These are phyloP conservation scores for Andrena camellia DNA, from an alignment of 2,888 invertebrate genomes.

Conservation along the genomic window DNA sequence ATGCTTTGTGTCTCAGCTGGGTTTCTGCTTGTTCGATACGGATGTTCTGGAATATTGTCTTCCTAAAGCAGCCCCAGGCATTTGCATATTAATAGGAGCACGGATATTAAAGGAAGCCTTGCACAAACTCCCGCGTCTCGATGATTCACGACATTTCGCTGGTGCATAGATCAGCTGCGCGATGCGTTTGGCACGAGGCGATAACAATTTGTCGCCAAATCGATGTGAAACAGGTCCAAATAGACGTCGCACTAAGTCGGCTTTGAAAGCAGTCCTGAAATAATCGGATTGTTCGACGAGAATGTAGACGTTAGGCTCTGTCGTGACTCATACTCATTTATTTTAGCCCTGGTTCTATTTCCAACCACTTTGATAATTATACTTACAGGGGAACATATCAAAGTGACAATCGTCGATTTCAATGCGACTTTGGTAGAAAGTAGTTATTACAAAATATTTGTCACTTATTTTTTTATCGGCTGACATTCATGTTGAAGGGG, in stretches of 20 bases:
- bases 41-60: not conserved
- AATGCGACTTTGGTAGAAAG: too few relatives aligned
- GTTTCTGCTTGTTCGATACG: not conserved
- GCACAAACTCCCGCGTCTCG: not conserved
- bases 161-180: conserved; percentile 33
- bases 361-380: too few relatives aligned
- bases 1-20: not conserved
- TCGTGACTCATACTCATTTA: not conserved
- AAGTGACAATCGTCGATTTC: too few relatives aligned
- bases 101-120: not conserved
- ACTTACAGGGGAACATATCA: too few relatives aligned
- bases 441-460: too few relatives aligned
- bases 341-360: not conserved
- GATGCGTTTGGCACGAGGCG: conserved; percentile 28
- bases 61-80: not conserved
- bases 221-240: conserved; percentile 17
- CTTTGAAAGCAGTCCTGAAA: not conserved
- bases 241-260: not conserved
- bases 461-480: too few relatives aligned
- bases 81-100: conserved; percentile 22
- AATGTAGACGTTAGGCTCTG: not conserved
- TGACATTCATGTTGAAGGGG: too few relatives aligned
- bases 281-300: conserved; percentile 12
- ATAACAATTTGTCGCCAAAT: conserved; percentile 53
- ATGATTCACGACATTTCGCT: conserved; percentile 35